Evolutionary conservation across 2,797 vertebrate genomes (phyloP).

Genomic region (Luscinia luscinia): DNA sequence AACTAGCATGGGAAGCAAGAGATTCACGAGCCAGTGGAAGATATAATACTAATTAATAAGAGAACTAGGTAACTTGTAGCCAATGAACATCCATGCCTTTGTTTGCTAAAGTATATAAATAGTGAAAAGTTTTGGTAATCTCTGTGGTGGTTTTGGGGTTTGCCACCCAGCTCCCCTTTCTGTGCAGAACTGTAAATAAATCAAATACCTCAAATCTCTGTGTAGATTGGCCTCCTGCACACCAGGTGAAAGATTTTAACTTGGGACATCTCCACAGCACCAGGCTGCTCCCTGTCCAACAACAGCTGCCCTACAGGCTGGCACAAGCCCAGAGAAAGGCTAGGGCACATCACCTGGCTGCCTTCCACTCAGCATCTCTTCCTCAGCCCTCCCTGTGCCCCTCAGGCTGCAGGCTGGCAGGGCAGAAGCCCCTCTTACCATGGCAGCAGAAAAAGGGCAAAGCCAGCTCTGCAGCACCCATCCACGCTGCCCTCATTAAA

Average conservation of each 20-base stretch:
- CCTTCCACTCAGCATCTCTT: neutral
- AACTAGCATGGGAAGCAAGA: neutral
- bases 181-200: neutral
- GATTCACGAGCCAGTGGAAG: neutral
- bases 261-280: neutral
- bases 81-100: neutral
- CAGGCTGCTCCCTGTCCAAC: too few relatives aligned
- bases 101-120: neutral
- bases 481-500: neutral
- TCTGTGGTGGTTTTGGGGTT: neutral
- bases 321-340: too few relatives aligned
- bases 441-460: accelerated
- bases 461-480: neutral
- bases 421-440: neutral
- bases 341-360: neutral
- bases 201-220: neutral
- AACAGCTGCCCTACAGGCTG: neutral
- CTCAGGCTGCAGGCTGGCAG: neutral
- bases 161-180: neutral
- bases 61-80: neutral
- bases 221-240: neutral
- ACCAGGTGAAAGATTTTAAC: neutral
- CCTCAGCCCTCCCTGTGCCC: neutral
- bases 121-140: neutral
- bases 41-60: neutral